Conservation (phyloP, 2,888 invertebrate genomes). For the Quadroppia sp. region DNA sequence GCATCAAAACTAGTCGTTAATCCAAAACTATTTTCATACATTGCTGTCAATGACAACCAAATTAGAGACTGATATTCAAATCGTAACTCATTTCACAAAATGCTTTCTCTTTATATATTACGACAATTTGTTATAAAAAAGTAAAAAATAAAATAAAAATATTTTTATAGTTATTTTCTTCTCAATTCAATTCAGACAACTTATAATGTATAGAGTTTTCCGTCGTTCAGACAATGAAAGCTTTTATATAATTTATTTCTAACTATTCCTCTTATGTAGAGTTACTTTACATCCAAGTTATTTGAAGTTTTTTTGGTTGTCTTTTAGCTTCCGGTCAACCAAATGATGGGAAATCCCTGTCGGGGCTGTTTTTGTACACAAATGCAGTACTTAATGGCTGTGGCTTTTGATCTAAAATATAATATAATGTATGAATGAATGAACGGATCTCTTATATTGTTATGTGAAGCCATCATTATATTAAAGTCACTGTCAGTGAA, state of each 20-base stretch:
- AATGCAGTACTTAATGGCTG: neutral
- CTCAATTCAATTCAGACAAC: neutral
- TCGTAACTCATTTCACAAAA: neutral
- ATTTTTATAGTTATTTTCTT: neutral
- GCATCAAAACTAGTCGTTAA: neutral
- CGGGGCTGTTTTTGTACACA: neutral
- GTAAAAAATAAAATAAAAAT: neutral
- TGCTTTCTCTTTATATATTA: neutral
- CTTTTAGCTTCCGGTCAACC: conserved; percentile 27
- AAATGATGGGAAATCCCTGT: conserved; percentile 23
- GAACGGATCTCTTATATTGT: neutral
- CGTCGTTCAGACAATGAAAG: neutral
- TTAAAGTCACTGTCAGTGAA: neutral
- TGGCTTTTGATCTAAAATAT: neutral
- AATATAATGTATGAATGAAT: neutral
- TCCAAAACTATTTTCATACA: neutral
- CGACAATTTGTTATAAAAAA: too few species aligned
- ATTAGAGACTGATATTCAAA: neutral
- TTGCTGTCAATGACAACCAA: neutral
- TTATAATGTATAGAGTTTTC: conserved; percentile 1
- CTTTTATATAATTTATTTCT: conserved; percentile 13
- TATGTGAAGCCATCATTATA: neutral
- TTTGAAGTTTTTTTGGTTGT: conserved; percentile 3
- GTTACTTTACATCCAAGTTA: neutral
- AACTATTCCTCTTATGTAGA: neutral